A percentile compares a stretch with the other conserved stretches of the same genome.
Conservation (phyloP, 2,888 invertebrate genomes). For the Nomada fucata region DNA sequence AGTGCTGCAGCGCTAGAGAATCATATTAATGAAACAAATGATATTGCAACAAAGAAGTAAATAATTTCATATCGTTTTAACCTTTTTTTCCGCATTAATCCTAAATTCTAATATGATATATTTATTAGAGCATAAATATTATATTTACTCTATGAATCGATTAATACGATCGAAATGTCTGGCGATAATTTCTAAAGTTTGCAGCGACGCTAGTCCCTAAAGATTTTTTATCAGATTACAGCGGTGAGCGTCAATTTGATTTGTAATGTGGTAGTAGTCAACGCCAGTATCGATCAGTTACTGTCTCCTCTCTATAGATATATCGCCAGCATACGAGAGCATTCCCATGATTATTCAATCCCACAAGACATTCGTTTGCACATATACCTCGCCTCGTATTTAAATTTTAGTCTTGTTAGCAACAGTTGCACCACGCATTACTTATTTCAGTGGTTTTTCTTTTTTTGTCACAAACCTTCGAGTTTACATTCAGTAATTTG, state of each 20-base stretch:
- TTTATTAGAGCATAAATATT: no score
- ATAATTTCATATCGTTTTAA: no score
- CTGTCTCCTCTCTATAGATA: neutral
- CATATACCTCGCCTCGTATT: constrained; percentile 11
- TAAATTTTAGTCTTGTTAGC: neutral
- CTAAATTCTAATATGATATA: no score
- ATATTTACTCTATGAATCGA: neutral
- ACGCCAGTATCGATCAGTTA: constrained; percentile 31
- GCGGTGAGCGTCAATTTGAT: constrained; percentile 15
- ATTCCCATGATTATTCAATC: constrained; percentile 45
- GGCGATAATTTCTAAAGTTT: neutral
- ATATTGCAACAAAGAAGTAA: no score
- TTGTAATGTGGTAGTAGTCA: constrained; percentile 23
- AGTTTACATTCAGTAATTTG: neutral
- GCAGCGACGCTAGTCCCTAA: neutral
- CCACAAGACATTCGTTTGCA: constrained; percentile 11
- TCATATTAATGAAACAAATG: no score
- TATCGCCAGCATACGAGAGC: constrained; percentile 10
- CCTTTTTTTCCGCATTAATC: no score
- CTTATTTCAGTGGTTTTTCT: neutral
- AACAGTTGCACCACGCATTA: neutral
- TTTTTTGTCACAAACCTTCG: neutral
- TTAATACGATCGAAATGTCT: neutral
- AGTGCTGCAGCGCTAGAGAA: no score
- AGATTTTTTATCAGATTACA: neutral